These are phyloP conservation scores for Hydropsyche tenuis DNA, from an alignment of 1,140 invertebrate genomes.

Conservation along the genomic window DNA sequence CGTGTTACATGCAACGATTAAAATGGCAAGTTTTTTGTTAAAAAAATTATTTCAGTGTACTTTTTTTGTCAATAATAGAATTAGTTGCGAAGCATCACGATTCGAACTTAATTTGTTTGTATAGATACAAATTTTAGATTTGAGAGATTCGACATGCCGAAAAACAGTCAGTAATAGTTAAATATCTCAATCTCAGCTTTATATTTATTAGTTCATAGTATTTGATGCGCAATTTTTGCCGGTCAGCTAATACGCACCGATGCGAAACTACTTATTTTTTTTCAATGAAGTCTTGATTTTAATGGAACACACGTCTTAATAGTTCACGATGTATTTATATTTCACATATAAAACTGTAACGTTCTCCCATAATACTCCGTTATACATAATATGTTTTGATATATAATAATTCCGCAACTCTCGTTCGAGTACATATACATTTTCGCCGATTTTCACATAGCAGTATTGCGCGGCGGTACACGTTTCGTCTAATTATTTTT, in stretches of 20 bases:
- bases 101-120: no score
- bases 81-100: no score
- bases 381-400: background rate
- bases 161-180: no score
- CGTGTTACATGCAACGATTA: background rate
- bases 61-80: no score
- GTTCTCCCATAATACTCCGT: constrained; percentile 12
- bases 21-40: no score
- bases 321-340: background rate
- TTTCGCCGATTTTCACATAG: constrained; percentile 24
- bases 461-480: background rate
- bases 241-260: background rate
- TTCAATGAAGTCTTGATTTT: background rate
- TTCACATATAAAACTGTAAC: constrained; percentile 16
- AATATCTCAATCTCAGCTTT: no score
- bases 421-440: background rate
- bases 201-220: no score
- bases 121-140: no score
- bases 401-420: background rate
- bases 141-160: no score
- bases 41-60: no score
- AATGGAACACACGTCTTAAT: constrained; percentile 5
- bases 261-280: background rate
- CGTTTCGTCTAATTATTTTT: constrained; percentile 18
- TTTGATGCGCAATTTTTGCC: no score